Evolutionary conservation across 2,113 vertebrate species (phyloP), one percentile per base, ranked within the genome.

Genomic region (Hirundichthys speculiger): DNA sequence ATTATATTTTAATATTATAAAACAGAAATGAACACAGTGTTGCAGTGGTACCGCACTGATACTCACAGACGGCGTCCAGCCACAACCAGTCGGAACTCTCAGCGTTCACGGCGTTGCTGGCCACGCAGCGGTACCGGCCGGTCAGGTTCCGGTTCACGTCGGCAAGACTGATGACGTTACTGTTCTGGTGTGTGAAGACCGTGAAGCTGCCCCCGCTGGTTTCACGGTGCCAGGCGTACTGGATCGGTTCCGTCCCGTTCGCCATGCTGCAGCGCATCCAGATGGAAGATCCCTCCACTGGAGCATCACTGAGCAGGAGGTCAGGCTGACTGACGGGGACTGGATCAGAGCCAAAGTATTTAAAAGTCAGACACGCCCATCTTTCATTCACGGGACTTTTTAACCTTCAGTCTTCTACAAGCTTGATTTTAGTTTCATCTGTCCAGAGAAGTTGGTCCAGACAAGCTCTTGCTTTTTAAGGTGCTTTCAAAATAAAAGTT

Each of bases 41-140:
- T 56, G 30, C 16, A 18, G n/a, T n/a, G n/a, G n/a, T n/a, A n/a
- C n/a, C n/a, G n/a, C n/a, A n/a, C 1, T 56, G 24, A 13, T 30
- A 95, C 97, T 96, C 85, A 98, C 96, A 98, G 74, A 94, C 87
- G 16, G 95, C 88, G 12, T 98, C 92, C 39, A 96, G 85, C 91
- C 93, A 94, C 82, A 91, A 40, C 0, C 68, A 64, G 1, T 95
- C 92, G 0, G 96, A 97, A 83, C 53, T 92, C 75, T 77, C 84
- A 24, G 78, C 85, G 90, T 94, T 96, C 82, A 97, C 93, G 0
- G 90, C 49, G 0, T 97, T 97, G 69, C 20, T 66, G 60, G 84
- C 95, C 0, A 85, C 86, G 79, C 96, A 97, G 39, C 60, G 0
- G 42, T 95, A 98, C 94, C 94, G 96, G 72, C 96, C 96, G 0